Conservation (phyloP, 2,797 vertebrate genomes). For the Balearica regulorum region DNA sequence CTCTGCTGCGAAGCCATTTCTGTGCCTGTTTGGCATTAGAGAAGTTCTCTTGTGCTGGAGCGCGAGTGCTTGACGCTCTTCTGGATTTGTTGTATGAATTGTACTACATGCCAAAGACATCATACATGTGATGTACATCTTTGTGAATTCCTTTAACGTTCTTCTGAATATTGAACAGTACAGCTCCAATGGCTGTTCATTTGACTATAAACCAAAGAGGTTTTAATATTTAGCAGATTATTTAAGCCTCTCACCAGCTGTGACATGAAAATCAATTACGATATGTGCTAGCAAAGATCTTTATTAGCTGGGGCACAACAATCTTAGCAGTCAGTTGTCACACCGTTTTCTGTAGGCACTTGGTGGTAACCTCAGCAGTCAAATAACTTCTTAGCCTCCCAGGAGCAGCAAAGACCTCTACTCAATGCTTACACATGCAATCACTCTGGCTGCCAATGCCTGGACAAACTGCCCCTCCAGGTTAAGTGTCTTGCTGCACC, state of each 20-base stretch:
- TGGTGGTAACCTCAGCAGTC: not conserved
- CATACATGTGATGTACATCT: not conserved
- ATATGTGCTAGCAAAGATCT: not conserved
- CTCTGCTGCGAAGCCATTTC: not conserved
- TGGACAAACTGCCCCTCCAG: not conserved
- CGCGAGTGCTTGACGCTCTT: not conserved
- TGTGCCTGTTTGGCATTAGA: not conserved
- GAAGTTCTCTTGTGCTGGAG: not conserved
- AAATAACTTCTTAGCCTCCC: too few species aligned
- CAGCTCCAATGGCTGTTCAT: not conserved
- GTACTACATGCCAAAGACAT: not conserved
- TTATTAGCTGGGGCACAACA: not conserved
- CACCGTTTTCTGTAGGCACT: not conserved
- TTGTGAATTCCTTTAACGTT: not conserved
- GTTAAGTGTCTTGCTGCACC: not conserved
- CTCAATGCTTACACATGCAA: not conserved
- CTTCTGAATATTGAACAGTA: not conserved
- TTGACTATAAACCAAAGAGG: not conserved
- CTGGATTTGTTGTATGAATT: not conserved
- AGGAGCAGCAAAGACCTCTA: not conserved
- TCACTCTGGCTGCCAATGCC: not conserved
- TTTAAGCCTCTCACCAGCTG: not conserved
- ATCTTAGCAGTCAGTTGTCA: not conserved
- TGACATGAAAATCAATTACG: not conserved
- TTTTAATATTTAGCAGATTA: not conserved